Conservation (phyloP, 2,797 vertebrate species). For the Cynodonichthys magdalenae region DNA sequence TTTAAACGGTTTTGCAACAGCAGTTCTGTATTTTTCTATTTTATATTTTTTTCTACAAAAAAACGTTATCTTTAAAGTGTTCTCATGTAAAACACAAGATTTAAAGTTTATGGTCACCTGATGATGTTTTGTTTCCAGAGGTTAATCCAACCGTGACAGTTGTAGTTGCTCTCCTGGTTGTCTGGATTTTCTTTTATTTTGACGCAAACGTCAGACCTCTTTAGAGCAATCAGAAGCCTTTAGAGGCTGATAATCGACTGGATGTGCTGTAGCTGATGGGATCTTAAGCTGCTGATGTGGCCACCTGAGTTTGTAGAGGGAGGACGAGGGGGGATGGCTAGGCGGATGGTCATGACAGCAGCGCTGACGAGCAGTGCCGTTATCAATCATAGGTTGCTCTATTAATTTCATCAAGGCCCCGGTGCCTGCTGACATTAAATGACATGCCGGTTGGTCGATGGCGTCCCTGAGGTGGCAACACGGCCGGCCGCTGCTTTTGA, state of each 20-base stretch:
- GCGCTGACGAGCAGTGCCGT: slow-evolving; percentile 63
- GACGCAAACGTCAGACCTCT: slow-evolving; percentile 13
- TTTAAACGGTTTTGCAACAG: too few relatives aligned
- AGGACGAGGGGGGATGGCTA: background rate
- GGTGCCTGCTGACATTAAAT: slow-evolving; percentile 83
- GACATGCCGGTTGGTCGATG: slow-evolving; percentile 72
- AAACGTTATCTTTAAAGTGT: background rate
- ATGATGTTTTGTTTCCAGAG: background rate
- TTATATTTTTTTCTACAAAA: background rate
- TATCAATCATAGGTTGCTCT: slow-evolving; percentile 83
- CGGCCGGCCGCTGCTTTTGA: slow-evolving; percentile 76
- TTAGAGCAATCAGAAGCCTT: slow-evolving; percentile 8
- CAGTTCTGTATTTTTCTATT: background rate
- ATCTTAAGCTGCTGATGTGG: slow-evolving; percentile 37
- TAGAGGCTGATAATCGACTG: slow-evolving; percentile 5
- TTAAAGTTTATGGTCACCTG: slow-evolving; percentile 9
- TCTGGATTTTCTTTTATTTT: background rate
- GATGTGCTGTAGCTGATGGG: slow-evolving; percentile 18
- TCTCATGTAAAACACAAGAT: background rate
- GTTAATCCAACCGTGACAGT: slow-evolving; percentile 22
- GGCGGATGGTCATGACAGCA: slow-evolving; percentile 42
- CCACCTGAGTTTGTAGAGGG: slow-evolving; percentile 28
- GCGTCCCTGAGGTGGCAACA: slow-evolving; percentile 76
- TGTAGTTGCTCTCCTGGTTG: background rate
- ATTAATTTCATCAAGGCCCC: slow-evolving; percentile 85